Evolutionary conservation across 2,113 vertebrate genomes (phyloP).

Genomic region (Nycticebus coucang): DNA sequence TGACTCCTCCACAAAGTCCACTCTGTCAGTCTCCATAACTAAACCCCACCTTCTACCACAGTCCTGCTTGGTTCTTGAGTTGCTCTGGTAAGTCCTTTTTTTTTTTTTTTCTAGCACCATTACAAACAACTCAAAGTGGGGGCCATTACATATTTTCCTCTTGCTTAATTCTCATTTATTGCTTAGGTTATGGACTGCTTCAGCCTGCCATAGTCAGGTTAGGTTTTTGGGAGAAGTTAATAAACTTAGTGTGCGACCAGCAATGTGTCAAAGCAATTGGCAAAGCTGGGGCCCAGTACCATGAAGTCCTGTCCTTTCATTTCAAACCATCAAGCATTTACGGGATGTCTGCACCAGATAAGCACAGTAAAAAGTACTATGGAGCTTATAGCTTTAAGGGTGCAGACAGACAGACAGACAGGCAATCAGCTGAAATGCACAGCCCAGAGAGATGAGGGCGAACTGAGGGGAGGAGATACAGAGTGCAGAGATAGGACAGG

Average conservation of each 20-base stretch:
- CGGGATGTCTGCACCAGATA: not conserved
- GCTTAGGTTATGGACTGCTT: not conserved
- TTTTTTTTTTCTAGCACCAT: not conserved
- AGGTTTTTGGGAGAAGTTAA: not conserved
- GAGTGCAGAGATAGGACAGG: not conserved
- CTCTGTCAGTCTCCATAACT: not conserved
- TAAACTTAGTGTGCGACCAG: not conserved
- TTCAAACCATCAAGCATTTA: constrained; percentile 19
- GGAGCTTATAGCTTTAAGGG: not conserved
- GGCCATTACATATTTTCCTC: not conserved
- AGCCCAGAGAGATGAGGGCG: not conserved
- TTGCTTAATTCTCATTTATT: not conserved
- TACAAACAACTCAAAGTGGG: not conserved
- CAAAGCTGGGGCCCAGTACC: not conserved
- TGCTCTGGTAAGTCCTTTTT: not conserved
- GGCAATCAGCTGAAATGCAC: not conserved
- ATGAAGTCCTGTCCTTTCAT: not conserved
- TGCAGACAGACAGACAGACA: not conserved
- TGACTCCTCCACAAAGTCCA: not conserved
- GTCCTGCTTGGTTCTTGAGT: not conserved
- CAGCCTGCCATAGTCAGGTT: not conserved
- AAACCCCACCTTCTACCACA: not conserved
- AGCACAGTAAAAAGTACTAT: not conserved
- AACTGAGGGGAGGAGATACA: not conserved
- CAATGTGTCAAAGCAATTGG: not conserved